Base-by-base conservation (phyloP, 2,113 vertebrate genomes). In the Dasyornis broadbenti region DNA sequence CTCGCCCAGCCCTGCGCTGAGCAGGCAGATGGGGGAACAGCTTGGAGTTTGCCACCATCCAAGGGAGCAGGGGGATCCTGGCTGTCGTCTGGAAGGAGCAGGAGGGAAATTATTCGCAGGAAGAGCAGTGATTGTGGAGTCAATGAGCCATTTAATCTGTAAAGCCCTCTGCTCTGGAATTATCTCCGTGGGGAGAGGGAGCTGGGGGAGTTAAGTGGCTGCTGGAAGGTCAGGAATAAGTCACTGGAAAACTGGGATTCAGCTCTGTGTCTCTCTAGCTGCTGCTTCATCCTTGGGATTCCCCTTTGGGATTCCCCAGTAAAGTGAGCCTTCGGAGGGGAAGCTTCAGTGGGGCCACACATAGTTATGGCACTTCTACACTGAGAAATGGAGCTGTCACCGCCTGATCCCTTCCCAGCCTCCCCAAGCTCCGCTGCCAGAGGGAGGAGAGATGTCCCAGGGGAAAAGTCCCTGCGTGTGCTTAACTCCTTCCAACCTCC, bases 1-100 rank as follows among this genome's bases (percentile, higher is more conserved):
- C 54, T 84, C 0, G 0, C 42, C 49, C 7, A 1, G 31, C 19
- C 72, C 82, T 11, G 1, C 31, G 2, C n/a, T 1, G 57, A 49
- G 54, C 50, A 30, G 79, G 70, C 79, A 91, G 84, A 50, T 11
- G 54, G 42, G 45, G 50, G 20, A 73, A 33, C 45, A 65, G 70
- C 65, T 37, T 52, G 71, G 81, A 37, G 39, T 4, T 14, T 40
- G 59, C 26, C 77, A 17, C 44, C 71, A 28, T 10, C 50, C 68
- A 1, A 2, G 35, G 82, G 80, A 89, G 33, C 15, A 50, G 37
- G 50, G 17, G 30, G 4, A 37, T 24, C 73, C 80, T 1, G 2
- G 37, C 56, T 37, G 72, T 10, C 80, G 40, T 3, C 66, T 49
- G 53, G 27, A 27, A 42, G 71, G 14, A 63, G 11, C 56, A 66